A percentile compares a stretch with the other conserved stretches of the same genome.
Conservation (phyloP, 2,797 vertebrate genomes). For the Buphagus erythrorhynchus region DNA sequence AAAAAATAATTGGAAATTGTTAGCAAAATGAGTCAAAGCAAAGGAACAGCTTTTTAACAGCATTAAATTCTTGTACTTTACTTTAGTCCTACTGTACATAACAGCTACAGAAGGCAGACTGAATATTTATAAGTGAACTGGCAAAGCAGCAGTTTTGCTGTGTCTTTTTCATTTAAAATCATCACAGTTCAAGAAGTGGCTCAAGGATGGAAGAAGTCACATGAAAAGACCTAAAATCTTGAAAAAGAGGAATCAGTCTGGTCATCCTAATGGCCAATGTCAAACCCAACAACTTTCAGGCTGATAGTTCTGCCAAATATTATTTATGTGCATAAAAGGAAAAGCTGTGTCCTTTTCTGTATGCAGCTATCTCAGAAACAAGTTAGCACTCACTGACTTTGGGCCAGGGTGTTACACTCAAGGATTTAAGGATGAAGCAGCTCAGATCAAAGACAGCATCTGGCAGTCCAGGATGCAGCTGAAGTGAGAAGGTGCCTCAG, state of each 20-base stretch:
- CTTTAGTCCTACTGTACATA: not conserved
- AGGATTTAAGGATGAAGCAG: not conserved
- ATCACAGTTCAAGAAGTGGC: not conserved
- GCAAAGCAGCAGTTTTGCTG: not conserved
- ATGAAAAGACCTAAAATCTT: not conserved
- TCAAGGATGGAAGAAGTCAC: not conserved
- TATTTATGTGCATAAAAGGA: not conserved
- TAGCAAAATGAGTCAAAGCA: not conserved
- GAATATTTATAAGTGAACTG: not conserved
- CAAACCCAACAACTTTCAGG: not conserved
- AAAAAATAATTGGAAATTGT: not conserved
- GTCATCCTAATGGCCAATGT: not conserved
- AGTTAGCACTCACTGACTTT: not conserved
- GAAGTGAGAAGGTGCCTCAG: not conserved
- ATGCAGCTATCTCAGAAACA: not conserved
- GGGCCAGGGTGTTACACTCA: not conserved
- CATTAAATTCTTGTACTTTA: not conserved
- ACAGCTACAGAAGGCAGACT: not conserved
- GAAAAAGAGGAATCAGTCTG: not conserved
- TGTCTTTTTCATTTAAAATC: not conserved
- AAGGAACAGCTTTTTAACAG: not conserved
- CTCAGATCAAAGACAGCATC: not conserved
- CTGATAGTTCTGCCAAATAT: not conserved
- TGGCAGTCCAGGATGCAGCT: not conserved
- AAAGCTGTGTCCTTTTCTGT: not conserved